Evolutionary conservation across 1,140 invertebrate species (phyloP).

Genomic region (Ooceraea biroi): DNA sequence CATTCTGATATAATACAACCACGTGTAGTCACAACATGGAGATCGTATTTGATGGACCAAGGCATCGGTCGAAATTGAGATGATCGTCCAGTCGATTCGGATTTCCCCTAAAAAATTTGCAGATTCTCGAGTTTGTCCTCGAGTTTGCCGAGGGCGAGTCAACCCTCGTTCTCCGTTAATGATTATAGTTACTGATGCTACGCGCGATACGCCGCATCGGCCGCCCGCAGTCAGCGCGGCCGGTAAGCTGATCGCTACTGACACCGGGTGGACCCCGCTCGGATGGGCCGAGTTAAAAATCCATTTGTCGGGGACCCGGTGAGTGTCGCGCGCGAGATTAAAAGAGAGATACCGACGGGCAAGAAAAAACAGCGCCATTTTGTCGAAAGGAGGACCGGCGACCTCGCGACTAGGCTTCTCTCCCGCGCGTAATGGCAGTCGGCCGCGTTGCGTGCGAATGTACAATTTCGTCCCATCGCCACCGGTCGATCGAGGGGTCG

Average conservation of each 20-base stretch:
- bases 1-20: too few species aligned
- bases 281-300: slow-evolving; percentile 70
- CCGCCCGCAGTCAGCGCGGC: neutral
- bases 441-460: slow-evolving; percentile 55
- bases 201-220: slow-evolving; percentile 4
- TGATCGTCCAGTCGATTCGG: too few species aligned
- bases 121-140: neutral
- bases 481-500: slow-evolving; percentile 22
- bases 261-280: slow-evolving; percentile 6
- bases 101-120: slow-evolving; percentile 12
- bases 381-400: slow-evolving; percentile 64
- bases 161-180: slow-evolving; percentile 28
- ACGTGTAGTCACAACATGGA: neutral
- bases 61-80: too few species aligned
- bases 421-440: slow-evolving; percentile 53
- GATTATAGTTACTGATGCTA: slow-evolving; percentile 29
- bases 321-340: slow-evolving; percentile 64
- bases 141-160: neutral
- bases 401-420: slow-evolving; percentile 47
- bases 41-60: too few species aligned
- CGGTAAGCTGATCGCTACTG: slow-evolving; percentile 17
- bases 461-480: slow-evolving; percentile 59
- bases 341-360: slow-evolving; percentile 64
- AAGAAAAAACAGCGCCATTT: slow-evolving; percentile 62
- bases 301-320: slow-evolving; percentile 70